Evolutionary conservation across 2,797 vertebrate genomes (phyloP), one percentile per base, ranked within the genome.

Genomic region (Peromyscus aztecus): DNA sequence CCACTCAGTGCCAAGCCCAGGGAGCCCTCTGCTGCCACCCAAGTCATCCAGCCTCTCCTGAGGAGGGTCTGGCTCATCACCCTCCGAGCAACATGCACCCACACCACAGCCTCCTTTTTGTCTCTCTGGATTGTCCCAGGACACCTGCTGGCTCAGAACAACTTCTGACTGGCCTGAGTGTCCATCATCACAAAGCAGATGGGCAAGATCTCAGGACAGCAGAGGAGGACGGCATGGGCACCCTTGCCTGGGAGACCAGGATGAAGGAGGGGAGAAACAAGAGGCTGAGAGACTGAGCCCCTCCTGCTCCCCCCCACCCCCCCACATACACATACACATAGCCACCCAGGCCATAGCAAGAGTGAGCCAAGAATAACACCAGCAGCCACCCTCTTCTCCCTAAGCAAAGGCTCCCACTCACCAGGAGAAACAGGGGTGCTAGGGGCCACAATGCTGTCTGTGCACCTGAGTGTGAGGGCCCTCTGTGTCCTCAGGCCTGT

Each of bases 101-200:
- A 31, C 0, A 65, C 17, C 12, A 23, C n/a, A 23, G 24, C 4
- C 10, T 23, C 10, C 43, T 23, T 40, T 81, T 71, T 37, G 67
- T 83, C 19, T 86, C 37, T 78, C 69, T 73, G 76, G 59, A 46
- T 82, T 23, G 49, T 81, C 78, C 24, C 0, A 4, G 55, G 14
- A 90, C 83, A 96, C 78, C 67, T 95, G 78, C 83, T 67, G 89
- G 78, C 91, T 86, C 89, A 61, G 37, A 34, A 16, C 49, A 52
- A 84, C 90, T 90, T 29, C 34, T 40, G 52, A n/a, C 46, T 12
- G 2, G 8, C 77, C 82, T 43, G 31, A 96, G 87, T 13, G n/a
- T 21, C 37, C 34, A 13, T 14, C 89, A 57, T 7, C 73, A 21
- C 80, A 49, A 52, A 67, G 63, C 69, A 69, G 61, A 91, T 21